Conservation (phyloP, 2,113 vertebrate species). For the Myotis davidii region DNA sequence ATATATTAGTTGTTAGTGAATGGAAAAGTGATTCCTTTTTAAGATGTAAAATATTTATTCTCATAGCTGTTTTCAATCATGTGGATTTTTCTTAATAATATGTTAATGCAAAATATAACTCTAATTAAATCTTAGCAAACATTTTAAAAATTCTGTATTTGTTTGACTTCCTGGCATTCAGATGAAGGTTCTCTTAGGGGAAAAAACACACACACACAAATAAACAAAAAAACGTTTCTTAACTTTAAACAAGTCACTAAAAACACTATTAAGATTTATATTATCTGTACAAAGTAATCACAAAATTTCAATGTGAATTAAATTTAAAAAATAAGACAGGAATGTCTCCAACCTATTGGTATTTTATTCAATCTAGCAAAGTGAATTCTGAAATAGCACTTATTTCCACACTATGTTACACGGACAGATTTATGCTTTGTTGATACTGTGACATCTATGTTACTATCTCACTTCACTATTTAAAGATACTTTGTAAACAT, state of each 20-base stretch:
- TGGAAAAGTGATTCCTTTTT: neutral
- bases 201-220: neutral
- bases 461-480: neutral
- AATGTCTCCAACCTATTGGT: neutral
- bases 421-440: neutral
- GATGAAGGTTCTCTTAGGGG: neutral
- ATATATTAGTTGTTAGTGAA: neutral
- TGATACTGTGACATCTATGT: neutral
- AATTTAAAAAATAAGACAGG: conserved; percentile 4
- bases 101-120: neutral
- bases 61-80: neutral
- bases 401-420: neutral
- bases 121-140: neutral
- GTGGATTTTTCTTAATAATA: neutral
- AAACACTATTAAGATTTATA: neutral
- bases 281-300: neutral
- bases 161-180: neutral
- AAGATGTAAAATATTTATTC: neutral
- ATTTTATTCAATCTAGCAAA: neutral
- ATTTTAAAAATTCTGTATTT: neutral
- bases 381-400: neutral
- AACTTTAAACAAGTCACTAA: neutral
- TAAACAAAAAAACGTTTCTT: neutral
- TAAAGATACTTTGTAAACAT: conserved; percentile 28
- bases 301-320: neutral